These are phyloP conservation scores for Itoplectis maculator DNA, from an alignment of 2,888 invertebrate genomes.

Conservation along the genomic window DNA sequence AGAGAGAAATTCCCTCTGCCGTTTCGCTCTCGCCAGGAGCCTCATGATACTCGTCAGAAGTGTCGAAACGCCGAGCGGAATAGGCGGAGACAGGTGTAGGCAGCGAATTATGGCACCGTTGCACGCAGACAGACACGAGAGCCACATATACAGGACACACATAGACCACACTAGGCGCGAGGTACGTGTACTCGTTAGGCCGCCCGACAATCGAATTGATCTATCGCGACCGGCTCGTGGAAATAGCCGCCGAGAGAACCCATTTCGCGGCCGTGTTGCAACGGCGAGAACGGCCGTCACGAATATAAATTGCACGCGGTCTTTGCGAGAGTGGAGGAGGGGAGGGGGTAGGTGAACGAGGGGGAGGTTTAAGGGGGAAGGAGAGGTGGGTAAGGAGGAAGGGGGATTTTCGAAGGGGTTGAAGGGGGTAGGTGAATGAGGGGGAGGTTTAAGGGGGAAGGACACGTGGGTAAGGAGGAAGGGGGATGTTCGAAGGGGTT, in stretches of 20 bases:
- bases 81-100: not conserved
- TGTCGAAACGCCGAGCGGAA: conserved; percentile 2
- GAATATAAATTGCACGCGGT: conserved; percentile 11
- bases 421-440: too few relatives aligned
- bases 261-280: not conserved
- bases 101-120: not conserved
- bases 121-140: not conserved
- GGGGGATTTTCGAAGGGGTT: too few relatives aligned
- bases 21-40: not conserved
- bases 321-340: too few relatives aligned
- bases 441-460: too few relatives aligned
- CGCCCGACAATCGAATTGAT: conserved; percentile 27
- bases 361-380: too few relatives aligned
- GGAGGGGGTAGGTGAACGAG: not conserved
- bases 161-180: too few relatives aligned
- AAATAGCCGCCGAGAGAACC: conserved; percentile 16
- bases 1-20: not conserved
- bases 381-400: too few relatives aligned
- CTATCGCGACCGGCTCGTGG: conserved; percentile 6
- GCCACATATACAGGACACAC: too few relatives aligned
- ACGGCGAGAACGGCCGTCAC: conserved; percentile 20
- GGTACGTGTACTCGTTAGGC: conserved; percentile 8
- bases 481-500: too few relatives aligned
- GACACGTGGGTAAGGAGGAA: too few relatives aligned
- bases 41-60: conserved; percentile 26